A percentile compares a stretch with the other conserved stretches of the same genome.
phyloP scores from a whole-genome alignment of 2,888 invertebrate species.

The Oligia latruncula region DNA sequence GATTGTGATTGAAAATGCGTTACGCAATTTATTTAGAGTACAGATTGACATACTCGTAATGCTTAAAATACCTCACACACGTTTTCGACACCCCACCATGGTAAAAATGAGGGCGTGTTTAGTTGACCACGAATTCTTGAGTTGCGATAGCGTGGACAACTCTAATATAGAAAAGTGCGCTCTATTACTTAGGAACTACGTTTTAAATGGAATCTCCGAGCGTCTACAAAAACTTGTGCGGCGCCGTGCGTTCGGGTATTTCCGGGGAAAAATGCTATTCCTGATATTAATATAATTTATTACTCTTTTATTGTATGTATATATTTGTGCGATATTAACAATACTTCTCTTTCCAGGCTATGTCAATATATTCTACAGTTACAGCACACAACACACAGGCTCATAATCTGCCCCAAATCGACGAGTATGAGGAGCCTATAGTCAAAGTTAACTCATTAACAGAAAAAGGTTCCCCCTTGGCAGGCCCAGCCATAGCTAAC shows the following conservation, averaged over 20 bases:
- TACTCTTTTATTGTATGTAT: neutral
- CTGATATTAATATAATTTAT: neutral
- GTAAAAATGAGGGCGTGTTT: neutral
- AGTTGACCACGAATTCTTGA: neutral
- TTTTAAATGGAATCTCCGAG: neutral
- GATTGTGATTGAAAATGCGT: neutral
- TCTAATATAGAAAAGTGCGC: neutral
- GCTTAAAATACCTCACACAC: neutral
- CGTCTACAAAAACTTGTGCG: neutral
- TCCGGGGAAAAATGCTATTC: neutral
- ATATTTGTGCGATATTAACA: conserved; percentile 3
- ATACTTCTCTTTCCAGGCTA: conserved; percentile 86
- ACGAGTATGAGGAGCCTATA: conserved; percentile 79
- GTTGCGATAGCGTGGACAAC: too few relatives aligned
- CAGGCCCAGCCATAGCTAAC: conserved; percentile 77
- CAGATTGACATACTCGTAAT: neutral
- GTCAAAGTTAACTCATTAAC: conserved; percentile 79
- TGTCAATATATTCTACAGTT: conserved; percentile 91
- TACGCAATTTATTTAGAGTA: neutral
- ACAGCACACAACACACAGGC: conserved; percentile 79
- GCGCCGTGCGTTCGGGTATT: neutral
- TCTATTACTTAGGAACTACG: neutral
- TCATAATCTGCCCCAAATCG: conserved; percentile 71
- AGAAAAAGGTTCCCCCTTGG: conserved; percentile 80
- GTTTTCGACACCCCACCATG: neutral